Base-by-base conservation (phyloP, 64 coral and sea anemone genomes). In the Porites lutea region DNA sequence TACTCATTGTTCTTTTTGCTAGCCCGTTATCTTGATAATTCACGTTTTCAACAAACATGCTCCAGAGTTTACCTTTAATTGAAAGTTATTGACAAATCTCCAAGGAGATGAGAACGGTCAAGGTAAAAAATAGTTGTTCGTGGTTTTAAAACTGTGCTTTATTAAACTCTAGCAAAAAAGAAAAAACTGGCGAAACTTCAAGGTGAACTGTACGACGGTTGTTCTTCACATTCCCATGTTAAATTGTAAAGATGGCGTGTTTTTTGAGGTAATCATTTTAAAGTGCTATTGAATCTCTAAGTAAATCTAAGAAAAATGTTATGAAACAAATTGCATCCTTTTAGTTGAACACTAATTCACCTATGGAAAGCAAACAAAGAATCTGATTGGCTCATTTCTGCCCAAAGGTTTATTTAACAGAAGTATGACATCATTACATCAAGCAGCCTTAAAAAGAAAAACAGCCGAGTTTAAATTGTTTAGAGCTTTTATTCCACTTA, bases 1-100 rank as follows among this genome's bases (percentile, higher is more conserved):
- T 50, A 49, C 69, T 84, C 81, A 84, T 84, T 84, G 81, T 84
- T 45, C 81, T 84, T 84, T 84, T 84, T 52, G 81, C 63, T 16
- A 84, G 43, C 65, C 81, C 81, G 81, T 84, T 84, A 84, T 84
- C 44, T 68, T 8, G 8, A 68, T 46, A 48, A 48, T 52, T 63
- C 47, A 50, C 49, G 65, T 84, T 65, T 49, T 51, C 22, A 84
- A 52, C 48, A 84, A 48, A 76, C 63, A 84, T 7, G 18, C 18
- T 48, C 81, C 18, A 19, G 21, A 10, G 3, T 46, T 84, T 49
- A 68, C 18, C 48, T 44, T 65, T 63, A 49, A 66, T 46, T 65
- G 18, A 52, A 65, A 10, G 23, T 47, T 48, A 44, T 82, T 8
- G 16, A 51, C 3, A 68, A 63, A 68, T 37, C 23, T 22, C 46